A percentile compares a stretch with the other conserved stretches of the same genome.
These are phyloP conservation scores for Drosophila kohkoa DNA, from an alignment of 1,140 invertebrate species.

Conservation along the genomic window DNA sequence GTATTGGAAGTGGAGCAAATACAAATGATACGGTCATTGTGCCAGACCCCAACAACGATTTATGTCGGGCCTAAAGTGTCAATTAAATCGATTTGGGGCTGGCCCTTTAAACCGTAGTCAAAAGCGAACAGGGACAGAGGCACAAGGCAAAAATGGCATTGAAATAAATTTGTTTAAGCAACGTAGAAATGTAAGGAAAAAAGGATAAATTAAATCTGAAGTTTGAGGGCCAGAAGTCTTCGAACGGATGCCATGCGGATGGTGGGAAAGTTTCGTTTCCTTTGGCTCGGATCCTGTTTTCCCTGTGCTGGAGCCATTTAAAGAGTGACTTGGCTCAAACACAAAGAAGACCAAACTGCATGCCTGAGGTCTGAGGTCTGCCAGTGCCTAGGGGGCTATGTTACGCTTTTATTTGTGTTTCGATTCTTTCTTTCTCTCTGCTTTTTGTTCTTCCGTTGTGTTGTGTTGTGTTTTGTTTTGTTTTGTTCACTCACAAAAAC, in stretches of 20 bases:
- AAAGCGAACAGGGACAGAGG: background rate
- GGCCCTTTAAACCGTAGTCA: constrained; percentile 24
- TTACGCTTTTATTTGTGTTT: constrained; percentile 72
- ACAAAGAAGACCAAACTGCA: constrained; percentile 44
- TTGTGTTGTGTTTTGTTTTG: constrained; percentile 7
- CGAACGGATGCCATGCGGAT: constrained; percentile 41
- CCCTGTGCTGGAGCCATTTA: constrained; percentile 15
- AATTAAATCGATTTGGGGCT: constrained; percentile 50
- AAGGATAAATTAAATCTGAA: constrained; percentile 70
- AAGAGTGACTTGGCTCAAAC: constrained; percentile 14
- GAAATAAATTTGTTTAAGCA: constrained; percentile 69
- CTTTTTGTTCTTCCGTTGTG: background rate
- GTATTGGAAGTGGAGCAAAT: constrained; percentile 48
- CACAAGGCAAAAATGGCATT: constrained; percentile 28
- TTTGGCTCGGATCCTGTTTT: constrained; percentile 24
- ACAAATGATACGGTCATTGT: constrained; percentile 77
- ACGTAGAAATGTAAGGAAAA: constrained; percentile 25
- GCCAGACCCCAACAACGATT: constrained; percentile 53
- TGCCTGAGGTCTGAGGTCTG: constrained; percentile 49
- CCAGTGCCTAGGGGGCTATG: constrained; percentile 36
- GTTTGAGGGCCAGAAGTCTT: constrained; percentile 15
- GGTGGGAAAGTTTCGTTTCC: constrained; percentile 45
- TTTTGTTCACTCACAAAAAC: constrained; percentile 65
- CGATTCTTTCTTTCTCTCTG: constrained; percentile 44
- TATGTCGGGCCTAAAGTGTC: constrained; percentile 70